phyloP scores from a whole-genome alignment of 2,797 vertebrate species.

The Mionectes olivaceus region DNA sequence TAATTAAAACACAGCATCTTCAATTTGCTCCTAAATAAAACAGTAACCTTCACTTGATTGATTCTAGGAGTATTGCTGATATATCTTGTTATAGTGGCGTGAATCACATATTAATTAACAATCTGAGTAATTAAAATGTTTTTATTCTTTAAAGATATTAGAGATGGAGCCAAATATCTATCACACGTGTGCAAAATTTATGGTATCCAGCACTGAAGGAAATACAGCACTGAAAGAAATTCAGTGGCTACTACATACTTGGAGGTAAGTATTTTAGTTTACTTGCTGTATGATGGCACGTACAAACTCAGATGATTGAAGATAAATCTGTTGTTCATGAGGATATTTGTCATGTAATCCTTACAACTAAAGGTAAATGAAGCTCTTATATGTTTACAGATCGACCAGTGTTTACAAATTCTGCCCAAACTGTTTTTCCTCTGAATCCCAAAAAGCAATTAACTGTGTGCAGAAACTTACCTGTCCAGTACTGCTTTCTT shows the following conservation, averaged over 20 bases:
- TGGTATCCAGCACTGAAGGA: slow-evolving; percentile 57
- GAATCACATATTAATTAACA: slow-evolving; percentile 70
- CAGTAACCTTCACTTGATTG: slow-evolving; percentile 72
- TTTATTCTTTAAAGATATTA: slow-evolving; percentile 74
- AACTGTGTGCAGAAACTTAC: background rate
- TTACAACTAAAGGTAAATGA: background rate
- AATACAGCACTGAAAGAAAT: slow-evolving; percentile 62
- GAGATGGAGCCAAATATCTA: slow-evolving; percentile 72
- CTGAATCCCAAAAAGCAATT: background rate
- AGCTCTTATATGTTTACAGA: background rate
- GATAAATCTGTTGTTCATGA: slow-evolving; percentile 50
- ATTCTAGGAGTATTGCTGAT: slow-evolving; percentile 70
- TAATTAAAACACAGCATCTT: slow-evolving; percentile 51
- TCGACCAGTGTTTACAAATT: background rate
- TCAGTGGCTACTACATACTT: slow-evolving; percentile 32
- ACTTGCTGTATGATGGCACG: slow-evolving; percentile 31
- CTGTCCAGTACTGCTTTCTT: background rate
- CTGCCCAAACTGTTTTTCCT: background rate
- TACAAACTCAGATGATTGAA: slow-evolving; percentile 48
- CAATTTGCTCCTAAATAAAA: slow-evolving; percentile 70
- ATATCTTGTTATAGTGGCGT: slow-evolving; percentile 28
- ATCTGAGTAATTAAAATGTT: slow-evolving; percentile 78
- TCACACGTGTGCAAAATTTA: slow-evolving; percentile 57
- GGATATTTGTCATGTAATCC: slow-evolving; percentile 40
- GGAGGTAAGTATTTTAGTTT: slow-evolving; percentile 64